phyloP scores from a whole-genome alignment of 64 coral and sea anemone genomes.

The Catalaphyllia jardinei region DNA sequence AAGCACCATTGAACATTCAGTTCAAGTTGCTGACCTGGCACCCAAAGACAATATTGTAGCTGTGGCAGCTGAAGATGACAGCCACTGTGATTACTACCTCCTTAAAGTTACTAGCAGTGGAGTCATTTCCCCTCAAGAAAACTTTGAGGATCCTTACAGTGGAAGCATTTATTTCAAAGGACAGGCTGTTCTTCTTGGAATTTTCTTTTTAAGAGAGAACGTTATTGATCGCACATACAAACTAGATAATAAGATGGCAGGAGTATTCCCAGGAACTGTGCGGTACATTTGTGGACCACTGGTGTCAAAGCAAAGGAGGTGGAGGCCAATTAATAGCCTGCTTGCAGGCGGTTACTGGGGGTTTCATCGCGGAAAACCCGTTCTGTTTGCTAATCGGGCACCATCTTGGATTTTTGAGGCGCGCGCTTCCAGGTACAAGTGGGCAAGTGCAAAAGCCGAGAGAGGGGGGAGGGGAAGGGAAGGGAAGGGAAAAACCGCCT shows the following conservation, averaged over 20 bases:
- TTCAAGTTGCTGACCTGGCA: conserved; percentile 30
- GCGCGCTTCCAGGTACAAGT: no score
- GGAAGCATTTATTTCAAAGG: conserved; percentile 29
- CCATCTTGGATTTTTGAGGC: no score
- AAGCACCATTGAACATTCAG: background rate
- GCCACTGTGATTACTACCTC: conserved; percentile 36
- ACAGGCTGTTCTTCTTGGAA: conserved; percentile 25
- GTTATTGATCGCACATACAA: conserved; percentile 35
- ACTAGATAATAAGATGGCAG: background rate
- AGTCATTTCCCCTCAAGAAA: background rate
- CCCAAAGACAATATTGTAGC: conserved; percentile 41
- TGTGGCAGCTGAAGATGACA: conserved; percentile 45
- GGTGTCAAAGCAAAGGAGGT: background rate
- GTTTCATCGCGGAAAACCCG: no score
- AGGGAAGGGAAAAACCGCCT: no score
- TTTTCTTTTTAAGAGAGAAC: conserved; percentile 11
- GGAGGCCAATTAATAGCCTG: conserved; percentile 26
- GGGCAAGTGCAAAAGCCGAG: no score
- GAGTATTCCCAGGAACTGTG: conserved; percentile 21
- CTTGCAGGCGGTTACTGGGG: no score
- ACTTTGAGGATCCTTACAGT: conserved; percentile 33
- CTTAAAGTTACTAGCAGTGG: conserved; percentile 31
- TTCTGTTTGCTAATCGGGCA: no score
- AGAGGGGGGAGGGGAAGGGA: no score
- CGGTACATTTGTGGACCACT: conserved; percentile 33